Base-by-base conservation (phyloP, 2,888 invertebrate species). In the Lasiommata megera region DNA sequence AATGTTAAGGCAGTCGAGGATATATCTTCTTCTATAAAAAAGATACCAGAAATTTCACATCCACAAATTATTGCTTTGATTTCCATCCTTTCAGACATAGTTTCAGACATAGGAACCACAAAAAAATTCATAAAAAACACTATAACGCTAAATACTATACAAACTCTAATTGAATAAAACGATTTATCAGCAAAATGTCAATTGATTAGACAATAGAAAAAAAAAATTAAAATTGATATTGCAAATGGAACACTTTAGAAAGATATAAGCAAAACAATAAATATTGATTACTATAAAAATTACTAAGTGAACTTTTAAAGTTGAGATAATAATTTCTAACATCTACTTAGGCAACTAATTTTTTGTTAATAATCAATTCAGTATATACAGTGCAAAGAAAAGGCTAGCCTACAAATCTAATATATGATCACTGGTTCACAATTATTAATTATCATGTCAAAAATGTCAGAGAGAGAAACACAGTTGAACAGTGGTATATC, bases 21-120 rank as follows among this genome's bases (percentile, higher is more conserved):
- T 65, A 59, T 72, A 71, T 69, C 67, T 63, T 72, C 70, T 71
- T 70, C 70, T 81, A 79, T 73, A 68, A 67, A 65, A n/a, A 67
- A 57, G 59, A 63, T 63, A 65, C 63, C 67, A 72, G 71, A 76
- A 76, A 68, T 63, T 67, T 86, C 89, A 89, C 89, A 89, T 88
- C 88, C 88, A 80, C 79, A 66, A 68, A 77, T 88, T 89, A 89
- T 89, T 89, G 88, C 89, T 89, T 80, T 77, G 68, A 67, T 74
- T 77, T 68, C 61, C 63, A 67, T 68, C 72, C 68, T 73, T 69
- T 76, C 72, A 69, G 70, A 71, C 71, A 67, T 79, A 81, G 83
- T 73, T 69, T 76, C 72, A 69, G 70, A 71, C 71, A 67, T 79
- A 81, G 83, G 83, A 82, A 84, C 77, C 71, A 78, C 80, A 77